Conservation (phyloP, 1,140 invertebrate genomes). For the Araneus ventricosus region DNA sequence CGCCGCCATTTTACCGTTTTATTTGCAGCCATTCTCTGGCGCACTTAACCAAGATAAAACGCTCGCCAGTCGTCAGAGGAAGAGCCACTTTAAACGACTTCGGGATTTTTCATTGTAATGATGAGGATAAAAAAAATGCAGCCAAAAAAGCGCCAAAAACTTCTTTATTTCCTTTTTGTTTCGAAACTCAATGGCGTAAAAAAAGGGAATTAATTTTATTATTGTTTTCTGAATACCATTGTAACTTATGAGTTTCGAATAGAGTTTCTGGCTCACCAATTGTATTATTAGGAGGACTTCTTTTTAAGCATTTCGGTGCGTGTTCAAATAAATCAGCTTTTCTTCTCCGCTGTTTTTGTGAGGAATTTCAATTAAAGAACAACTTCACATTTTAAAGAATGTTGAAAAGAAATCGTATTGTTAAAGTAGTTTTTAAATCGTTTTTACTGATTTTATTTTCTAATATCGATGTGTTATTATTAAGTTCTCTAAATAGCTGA, state of each 20-base stretch:
- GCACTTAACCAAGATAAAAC: constrained; percentile 39
- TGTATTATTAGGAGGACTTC: background rate
- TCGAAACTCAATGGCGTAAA: background rate
- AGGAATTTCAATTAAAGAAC: background rate
- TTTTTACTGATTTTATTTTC: too few relatives aligned
- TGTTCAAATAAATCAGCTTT: background rate
- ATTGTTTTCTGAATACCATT: background rate
- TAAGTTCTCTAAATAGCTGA: too few relatives aligned
- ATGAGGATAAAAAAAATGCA: background rate
- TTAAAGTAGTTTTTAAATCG: too few relatives aligned
- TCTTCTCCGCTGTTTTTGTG: background rate
- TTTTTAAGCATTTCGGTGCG: background rate
- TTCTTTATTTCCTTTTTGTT: background rate
- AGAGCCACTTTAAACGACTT: constrained; percentile 40
- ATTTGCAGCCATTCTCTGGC: background rate
- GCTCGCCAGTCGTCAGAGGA: background rate
- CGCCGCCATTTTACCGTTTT: constrained; percentile 8
- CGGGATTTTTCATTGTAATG: constrained; percentile 44
- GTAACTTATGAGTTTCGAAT: background rate
- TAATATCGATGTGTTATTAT: too few relatives aligned
- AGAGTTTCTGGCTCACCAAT: background rate
- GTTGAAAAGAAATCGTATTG: too few relatives aligned
- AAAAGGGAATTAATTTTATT: constrained; percentile 10
- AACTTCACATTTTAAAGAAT: too few relatives aligned
- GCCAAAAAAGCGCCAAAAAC: background rate